Percentiles rank a stretch among this genome's conserved stretches.
Evolutionary conservation across 2,113 vertebrate genomes (phyloP).

Genomic region (Scomber scombrus): DNA sequence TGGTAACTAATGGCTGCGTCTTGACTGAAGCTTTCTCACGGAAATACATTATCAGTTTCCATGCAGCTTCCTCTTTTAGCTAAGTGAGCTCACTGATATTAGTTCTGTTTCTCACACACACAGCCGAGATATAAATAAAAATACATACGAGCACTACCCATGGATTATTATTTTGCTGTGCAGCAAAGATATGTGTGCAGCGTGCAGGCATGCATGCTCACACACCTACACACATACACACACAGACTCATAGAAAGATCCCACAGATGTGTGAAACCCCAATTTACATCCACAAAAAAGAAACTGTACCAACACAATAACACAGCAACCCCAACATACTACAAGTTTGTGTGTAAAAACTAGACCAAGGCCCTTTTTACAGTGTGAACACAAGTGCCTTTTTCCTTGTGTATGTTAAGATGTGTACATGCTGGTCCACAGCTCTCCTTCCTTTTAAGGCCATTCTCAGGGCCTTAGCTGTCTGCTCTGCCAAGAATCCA

Average conservation of each 20-base stretch:
- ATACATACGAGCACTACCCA: conserved; percentile 12
- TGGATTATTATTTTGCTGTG: conserved; percentile 25
- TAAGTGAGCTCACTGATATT: conserved; percentile 60
- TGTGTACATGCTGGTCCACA: conserved; percentile 59
- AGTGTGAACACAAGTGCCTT: conserved; percentile 21
- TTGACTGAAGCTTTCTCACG: conserved; percentile 64
- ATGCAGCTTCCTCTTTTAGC: conserved; percentile 75
- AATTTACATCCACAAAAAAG: conserved; percentile 36
- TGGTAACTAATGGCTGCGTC: conserved; percentile 27
- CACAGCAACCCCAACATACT: neutral
- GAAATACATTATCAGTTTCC: conserved; percentile 71
- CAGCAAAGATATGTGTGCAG: conserved; percentile 4
- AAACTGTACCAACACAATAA: conserved; percentile 11
- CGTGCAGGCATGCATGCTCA: neutral
- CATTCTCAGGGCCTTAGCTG: conserved; percentile 68
- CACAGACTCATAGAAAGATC: conserved; percentile 10
- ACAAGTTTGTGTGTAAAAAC: conserved; percentile 7
- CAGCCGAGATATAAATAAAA: conserved; percentile 40
- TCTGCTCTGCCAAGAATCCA: conserved; percentile 74
- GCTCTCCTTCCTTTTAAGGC: conserved; percentile 84
- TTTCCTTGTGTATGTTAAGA: conserved; percentile 53
- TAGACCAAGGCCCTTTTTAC: neutral
- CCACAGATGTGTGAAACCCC: conserved; percentile 37
- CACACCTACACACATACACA: conserved; percentile 15
- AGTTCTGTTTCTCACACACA: conserved; percentile 42